phyloP scores from a whole-genome alignment of 2,888 invertebrate species.

The Ectobius pallidus region DNA sequence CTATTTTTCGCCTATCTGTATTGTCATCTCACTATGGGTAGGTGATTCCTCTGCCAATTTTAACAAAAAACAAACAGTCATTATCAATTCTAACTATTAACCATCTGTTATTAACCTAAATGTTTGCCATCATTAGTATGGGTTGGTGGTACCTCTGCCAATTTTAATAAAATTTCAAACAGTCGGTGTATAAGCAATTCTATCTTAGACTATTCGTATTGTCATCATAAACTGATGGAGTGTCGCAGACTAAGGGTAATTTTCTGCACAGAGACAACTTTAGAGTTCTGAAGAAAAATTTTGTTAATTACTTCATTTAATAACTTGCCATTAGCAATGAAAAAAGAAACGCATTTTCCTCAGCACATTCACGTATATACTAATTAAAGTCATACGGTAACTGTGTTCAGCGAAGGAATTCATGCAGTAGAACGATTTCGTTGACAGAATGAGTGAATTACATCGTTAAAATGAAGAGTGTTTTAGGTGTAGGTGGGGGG shows the following conservation, averaged over 20 bases:
- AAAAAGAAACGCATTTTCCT: background rate
- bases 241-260: background rate
- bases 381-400: background rate
- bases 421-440: slow-evolving; percentile 18
- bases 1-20: no score
- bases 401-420: background rate
- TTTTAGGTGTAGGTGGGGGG: background rate
- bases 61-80: no score
- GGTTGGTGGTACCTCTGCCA: no score
- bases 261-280: background rate
- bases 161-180: no score
- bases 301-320: background rate
- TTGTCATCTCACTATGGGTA: no score
- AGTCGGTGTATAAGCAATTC: no score
- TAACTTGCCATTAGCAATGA: background rate
- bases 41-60: no score
- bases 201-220: no score
- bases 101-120: no score
- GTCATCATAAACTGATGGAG: background rate
- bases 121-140: no score
- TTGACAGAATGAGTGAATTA: slow-evolving; percentile 22
- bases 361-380: background rate
- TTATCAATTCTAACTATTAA: no score
- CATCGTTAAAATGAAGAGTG: slow-evolving; percentile 26
- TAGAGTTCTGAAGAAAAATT: background rate